Evolutionary conservation across 2,113 vertebrate species (phyloP).

Genomic region (Beaufortia kweichowensis): DNA sequence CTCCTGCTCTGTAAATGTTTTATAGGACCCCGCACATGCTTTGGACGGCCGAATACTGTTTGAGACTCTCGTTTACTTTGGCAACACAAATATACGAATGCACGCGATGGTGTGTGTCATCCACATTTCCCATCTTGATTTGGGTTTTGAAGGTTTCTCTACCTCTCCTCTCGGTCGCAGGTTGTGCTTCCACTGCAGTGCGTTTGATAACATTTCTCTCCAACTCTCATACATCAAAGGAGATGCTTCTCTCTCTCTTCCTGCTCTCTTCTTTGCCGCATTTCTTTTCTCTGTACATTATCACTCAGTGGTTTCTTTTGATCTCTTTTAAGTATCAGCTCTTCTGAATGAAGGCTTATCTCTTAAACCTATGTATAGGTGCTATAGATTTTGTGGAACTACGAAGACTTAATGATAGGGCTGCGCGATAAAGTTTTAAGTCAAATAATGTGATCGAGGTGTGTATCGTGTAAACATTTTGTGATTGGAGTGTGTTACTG

Average conservation of each 20-base stretch:
- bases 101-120: conserved; percentile 41
- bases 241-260: conserved; percentile 46
- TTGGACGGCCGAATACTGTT: conserved; percentile 69
- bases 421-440: too few species aligned
- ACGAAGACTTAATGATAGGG: too few species aligned
- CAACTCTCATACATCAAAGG: conserved; percentile 62
- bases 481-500: neutral
- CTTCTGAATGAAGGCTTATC: conserved; percentile 24
- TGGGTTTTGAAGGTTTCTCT: conserved; percentile 60
- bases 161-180: conserved; percentile 55
- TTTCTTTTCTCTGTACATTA: conserved; percentile 41
- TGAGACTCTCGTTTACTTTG: conserved; percentile 61
- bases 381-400: too few species aligned
- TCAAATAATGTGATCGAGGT: too few species aligned
- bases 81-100: conserved; percentile 55
- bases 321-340: conserved; percentile 39
- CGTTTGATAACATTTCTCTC: conserved; percentile 60
- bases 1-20: conserved; percentile 65
- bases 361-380: conserved; percentile 14
- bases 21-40: conserved; percentile 61
- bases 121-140: conserved; percentile 48
- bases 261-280: conserved; percentile 50
- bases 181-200: conserved; percentile 59
- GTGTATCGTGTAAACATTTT: too few species aligned
- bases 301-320: conserved; percentile 45